Evolutionary conservation across 2,888 invertebrate genomes (phyloP), one percentile per base, ranked within the genome.

Genomic region (Epicampocera succincta): DNA sequence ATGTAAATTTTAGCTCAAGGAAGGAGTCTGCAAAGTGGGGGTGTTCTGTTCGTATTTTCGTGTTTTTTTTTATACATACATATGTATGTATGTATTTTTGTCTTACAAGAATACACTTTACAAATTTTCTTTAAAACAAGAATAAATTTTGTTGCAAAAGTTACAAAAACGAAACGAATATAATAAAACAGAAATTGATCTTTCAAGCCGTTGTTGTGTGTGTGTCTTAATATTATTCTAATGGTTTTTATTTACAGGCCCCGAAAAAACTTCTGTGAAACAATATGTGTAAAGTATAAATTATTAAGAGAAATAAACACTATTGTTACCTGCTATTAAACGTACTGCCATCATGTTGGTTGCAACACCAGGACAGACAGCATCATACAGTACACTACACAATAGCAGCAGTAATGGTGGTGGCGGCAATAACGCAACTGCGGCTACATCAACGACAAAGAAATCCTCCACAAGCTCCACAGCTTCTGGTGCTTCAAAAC

Each of bases 281-380:
- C 69, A 77, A 80, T 48, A 69, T 66, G 72, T 25, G 65, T 52
- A 66, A 73, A n/a, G 42, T 66, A 58, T 78, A 25, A 46, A 17
- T n/a, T 68, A 50, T 50, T 46, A 12, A 48, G 72, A 33, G 63
- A 19, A 25, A 44, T 29, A 42, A 68, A 33, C 33, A 9, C 33
- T 33, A 33, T 33, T 33, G 11, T 63, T 33, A 15, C 17, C 21
- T 19, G 40, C 46, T 60, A 65, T 61, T 42, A 46, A 65, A 66
- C 60, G 19, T 17, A 60, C 61, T 61, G 60, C 58, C 84, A 85
- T 84, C 85, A 85, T 85, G 85, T 84, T 85, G 68, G 84, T 85
- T 72, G 85, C 85, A 42, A 84, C 84, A 44, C 84, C 84, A 56
- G 84, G 84, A 52, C 85, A 85, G 48, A 80, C 85, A n/a, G 73